Evolutionary conservation across 2,888 invertebrate species (phyloP), one percentile per base, ranked within the genome.

Genomic region (Synanthedon vespiformis): DNA sequence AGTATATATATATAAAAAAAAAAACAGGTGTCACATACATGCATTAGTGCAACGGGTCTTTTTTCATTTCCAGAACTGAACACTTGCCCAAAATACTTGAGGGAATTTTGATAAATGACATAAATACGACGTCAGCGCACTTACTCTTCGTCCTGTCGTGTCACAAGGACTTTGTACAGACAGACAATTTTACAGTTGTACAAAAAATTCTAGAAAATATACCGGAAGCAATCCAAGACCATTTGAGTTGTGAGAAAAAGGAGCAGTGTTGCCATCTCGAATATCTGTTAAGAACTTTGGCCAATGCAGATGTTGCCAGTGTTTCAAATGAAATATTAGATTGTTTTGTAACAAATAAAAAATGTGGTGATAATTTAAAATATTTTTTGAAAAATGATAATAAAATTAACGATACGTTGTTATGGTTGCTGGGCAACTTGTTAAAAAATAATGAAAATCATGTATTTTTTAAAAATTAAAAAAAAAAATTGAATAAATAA

Each of bases 341-440:
- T 48, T 61, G 58, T 59, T 68, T 81, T 48, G 11, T 60, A 0
- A 41, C 18, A 8, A 65, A 69, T 51, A 63, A 72, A 56, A 63
- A 72, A 56, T 51, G 66, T 12, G 48, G 57, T 34, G 56, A 52
- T 16, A 22, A 27, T 34, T 55, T 77, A n/a, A 70, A 61, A 50
- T 55, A 50, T 6, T 56, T 78, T 27, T 52, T 75, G 4, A 52
- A 5, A 18, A 56, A 57, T 41, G 61, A 68, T 56, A 61, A 59
- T 13, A 52, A 55, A 40, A 52, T 53, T 0, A 67, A 58, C 11
- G 61, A 70, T 3, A 67, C 73, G 3, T 52, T 77, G 14, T 54
- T 72, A 12, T 85, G 84, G 83, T 66, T 84, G 13, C 58, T 85
- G 47, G 83, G 83, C 3, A 83, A 83, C 54, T 63, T 82, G 53